Percentiles rank a stretch among this genome's conserved stretches.
These are phyloP conservation scores for Diuraphis noxia DNA, from an alignment of 1,140 invertebrate genomes.

Conservation along the genomic window DNA sequence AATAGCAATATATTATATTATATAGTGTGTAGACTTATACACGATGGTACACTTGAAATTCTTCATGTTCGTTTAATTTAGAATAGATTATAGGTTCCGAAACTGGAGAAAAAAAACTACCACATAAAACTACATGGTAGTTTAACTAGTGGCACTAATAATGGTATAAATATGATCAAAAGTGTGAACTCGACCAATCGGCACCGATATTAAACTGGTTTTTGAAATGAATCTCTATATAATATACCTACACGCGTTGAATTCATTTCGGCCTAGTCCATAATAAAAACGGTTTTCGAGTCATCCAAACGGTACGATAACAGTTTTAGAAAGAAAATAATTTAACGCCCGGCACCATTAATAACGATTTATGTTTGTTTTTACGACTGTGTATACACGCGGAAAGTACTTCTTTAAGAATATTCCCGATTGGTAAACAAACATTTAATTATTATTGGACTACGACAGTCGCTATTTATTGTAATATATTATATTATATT, in stretches of 20 bases:
- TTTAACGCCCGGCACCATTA: slow-evolving; percentile 7
- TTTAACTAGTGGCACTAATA: neutral
- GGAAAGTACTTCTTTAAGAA: neutral
- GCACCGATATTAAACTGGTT: slow-evolving; percentile 16
- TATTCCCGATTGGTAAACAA: neutral
- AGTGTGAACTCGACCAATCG: neutral
- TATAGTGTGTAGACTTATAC: neutral
- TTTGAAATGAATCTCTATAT: neutral
- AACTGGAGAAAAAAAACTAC: neutral
- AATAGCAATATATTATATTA: slow-evolving; percentile 1
- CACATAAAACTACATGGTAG: slow-evolving; percentile 4
- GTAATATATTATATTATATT: neutral
- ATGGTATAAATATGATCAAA: neutral
- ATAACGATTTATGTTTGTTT: slow-evolving; percentile 18
- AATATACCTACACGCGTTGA: neutral
- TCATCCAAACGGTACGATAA: neutral
- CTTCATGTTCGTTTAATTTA: slow-evolving; percentile 2
- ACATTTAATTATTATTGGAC: slow-evolving; percentile 25
- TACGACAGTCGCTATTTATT: neutral
- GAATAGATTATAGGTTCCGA: slow-evolving; percentile 16
- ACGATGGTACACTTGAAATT: neutral
- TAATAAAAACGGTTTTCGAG: neutral
- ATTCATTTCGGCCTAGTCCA: neutral
- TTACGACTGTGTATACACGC: neutral
- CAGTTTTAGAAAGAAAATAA: neutral